These are phyloP conservation scores for Holacanthus passer DNA, from an alignment of 2,113 vertebrate species.

Conservation along the genomic window DNA sequence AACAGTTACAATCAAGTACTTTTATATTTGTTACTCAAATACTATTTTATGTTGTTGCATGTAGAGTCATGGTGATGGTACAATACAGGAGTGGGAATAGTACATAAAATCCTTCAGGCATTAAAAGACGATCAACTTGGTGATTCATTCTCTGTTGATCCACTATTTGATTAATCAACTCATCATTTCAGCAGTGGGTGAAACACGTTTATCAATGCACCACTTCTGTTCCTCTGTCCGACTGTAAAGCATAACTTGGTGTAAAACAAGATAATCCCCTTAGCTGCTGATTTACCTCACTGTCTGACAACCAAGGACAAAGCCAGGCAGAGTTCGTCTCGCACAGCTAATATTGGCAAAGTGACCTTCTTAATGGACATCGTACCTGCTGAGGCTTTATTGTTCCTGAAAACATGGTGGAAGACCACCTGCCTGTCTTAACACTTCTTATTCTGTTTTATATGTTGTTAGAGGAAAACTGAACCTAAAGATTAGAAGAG, in stretches of 20 bases:
- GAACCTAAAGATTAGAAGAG: not conserved
- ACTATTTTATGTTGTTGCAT: not conserved
- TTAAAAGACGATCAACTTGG: not conserved
- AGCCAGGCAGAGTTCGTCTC: slow-evolving; percentile 61
- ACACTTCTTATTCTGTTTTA: not conserved
- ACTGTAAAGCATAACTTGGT: slow-evolving; percentile 59
- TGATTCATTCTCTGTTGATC: not conserved
- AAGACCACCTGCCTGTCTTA: not conserved
- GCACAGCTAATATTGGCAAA: slow-evolving; percentile 65
- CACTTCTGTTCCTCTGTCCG: not conserved
- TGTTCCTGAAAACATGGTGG: slow-evolving; percentile 2
- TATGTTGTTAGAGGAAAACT: not conserved
- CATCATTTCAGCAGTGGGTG: not conserved
- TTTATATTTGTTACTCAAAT: too few species aligned
- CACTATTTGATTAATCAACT: not conserved
- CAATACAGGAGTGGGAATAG: too few species aligned
- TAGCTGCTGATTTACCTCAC: slow-evolving; percentile 70
- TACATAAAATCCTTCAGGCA: not conserved
- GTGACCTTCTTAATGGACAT: slow-evolving; percentile 56
- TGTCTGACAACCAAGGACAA: slow-evolving; percentile 72
- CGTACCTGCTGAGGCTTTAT: slow-evolving; percentile 15
- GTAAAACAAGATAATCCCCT: slow-evolving; percentile 72
- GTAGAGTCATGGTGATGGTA: not conserved
- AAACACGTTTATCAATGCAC: not conserved
- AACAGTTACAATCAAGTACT: not conserved